These are phyloP conservation scores for Tiliacea citrago DNA, from an alignment of 2,888 invertebrate genomes.

Conservation along the genomic window DNA sequence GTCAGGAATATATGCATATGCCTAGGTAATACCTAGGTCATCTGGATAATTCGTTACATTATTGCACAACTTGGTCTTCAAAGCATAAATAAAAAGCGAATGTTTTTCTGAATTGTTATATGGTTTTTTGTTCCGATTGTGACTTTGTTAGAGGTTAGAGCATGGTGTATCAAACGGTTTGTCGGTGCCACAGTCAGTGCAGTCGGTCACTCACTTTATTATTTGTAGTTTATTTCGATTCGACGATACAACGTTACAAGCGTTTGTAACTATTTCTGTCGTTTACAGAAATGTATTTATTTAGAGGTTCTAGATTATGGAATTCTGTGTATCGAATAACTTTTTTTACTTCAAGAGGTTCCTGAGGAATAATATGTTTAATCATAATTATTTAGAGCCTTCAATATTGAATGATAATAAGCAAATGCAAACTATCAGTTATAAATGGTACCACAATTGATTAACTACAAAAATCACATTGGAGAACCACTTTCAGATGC, in stretches of 20 bases:
- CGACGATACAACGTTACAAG: background rate
- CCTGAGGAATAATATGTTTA: background rate
- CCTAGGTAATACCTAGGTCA: too few relatives aligned
- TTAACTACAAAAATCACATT: background rate
- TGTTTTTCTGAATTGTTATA: background rate
- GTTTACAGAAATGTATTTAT: conserved; percentile 27
- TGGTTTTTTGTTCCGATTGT: conserved; percentile 25
- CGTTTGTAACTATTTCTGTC: conserved; percentile 13
- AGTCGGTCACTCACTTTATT: conserved; percentile 56
- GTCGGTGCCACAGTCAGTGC: conserved; percentile 16
- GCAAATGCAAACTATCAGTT: background rate
- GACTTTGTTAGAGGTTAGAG: conserved; percentile 11
- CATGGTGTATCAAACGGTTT: conserved; percentile 44
- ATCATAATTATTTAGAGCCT: background rate
- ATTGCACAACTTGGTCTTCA: background rate
- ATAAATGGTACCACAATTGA: background rate
- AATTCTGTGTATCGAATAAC: background rate
- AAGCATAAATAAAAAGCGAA: background rate
- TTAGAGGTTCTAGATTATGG: background rate
- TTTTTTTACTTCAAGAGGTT: background rate
- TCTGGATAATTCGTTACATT: background rate
- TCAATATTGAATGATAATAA: conserved; percentile 6
- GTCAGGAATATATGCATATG: background rate
- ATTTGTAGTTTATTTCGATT: conserved; percentile 47
- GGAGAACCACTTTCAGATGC: background rate